A percentile compares a stretch with the other conserved stretches of the same genome.
Conservation (phyloP, 1,140 invertebrate genomes). For the Coenobita brevimanus region DNA sequence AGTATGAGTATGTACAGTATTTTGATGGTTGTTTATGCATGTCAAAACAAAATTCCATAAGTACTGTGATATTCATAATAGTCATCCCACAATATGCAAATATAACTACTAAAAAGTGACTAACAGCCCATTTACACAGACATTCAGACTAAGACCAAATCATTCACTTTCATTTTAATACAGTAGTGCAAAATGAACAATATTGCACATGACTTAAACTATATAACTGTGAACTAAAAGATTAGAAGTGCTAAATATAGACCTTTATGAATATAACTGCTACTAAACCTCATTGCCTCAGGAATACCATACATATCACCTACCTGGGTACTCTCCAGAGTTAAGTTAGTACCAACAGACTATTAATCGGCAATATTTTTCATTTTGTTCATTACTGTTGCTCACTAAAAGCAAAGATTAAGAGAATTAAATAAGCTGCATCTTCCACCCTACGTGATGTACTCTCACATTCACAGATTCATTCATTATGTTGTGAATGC, state of each 20-base stretch:
- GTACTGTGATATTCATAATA: background rate
- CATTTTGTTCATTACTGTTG: background rate
- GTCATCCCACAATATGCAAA: background rate
- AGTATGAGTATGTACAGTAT: no score
- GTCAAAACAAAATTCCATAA: no score
- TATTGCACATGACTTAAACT: background rate
- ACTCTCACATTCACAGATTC: slow-evolving; percentile 27
- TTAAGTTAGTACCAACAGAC: no score
- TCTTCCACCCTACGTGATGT: background rate
- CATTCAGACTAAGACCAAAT: slow-evolving; percentile 48
- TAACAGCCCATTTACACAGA: slow-evolving; percentile 20
- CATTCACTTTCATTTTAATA: background rate
- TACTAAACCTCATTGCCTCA: no score
- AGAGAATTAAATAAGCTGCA: background rate
- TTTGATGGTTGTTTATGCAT: no score
- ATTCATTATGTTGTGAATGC: slow-evolving; percentile 53
- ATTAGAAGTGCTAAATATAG: background rate
- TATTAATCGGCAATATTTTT: background rate
- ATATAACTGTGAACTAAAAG: background rate
- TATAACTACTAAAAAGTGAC: background rate
- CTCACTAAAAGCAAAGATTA: background rate
- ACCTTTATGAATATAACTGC: no score
- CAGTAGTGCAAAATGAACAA: background rate
- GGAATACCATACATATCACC: no score
- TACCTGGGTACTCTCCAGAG: no score